Conservation (phyloP, 1,140 invertebrate species). For the Platorchestia sp. region DNA sequence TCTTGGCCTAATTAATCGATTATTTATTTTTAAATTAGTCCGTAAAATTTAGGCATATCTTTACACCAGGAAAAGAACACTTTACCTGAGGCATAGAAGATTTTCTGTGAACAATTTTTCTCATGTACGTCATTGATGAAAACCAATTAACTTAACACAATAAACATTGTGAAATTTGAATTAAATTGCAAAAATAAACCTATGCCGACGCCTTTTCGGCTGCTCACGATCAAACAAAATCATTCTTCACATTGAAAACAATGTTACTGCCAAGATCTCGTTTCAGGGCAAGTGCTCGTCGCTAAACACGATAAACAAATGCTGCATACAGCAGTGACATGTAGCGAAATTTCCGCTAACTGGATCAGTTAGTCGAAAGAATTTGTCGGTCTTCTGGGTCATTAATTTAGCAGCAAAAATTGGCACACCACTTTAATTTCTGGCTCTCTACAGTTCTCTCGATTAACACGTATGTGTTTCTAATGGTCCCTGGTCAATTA, state of each 20-base stretch:
- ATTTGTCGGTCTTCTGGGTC: constrained; percentile 19
- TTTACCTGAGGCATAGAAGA: too few relatives aligned
- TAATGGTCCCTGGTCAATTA: constrained; percentile 52
- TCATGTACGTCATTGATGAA: too few relatives aligned
- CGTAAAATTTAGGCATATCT: too few relatives aligned
- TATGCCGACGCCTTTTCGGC: not conserved
- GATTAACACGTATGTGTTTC: constrained; percentile 53
- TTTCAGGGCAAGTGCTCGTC: not conserved
- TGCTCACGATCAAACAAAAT: not conserved
- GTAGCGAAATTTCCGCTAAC: not conserved
- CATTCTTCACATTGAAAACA: not conserved
- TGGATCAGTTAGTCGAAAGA: not conserved
- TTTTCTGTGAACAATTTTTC: too few relatives aligned
- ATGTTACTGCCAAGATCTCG: not conserved
- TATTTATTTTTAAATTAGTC: not conserved
- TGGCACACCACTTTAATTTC: not conserved
- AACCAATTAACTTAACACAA: too few relatives aligned
- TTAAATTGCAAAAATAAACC: too few relatives aligned
- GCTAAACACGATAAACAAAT: not conserved
- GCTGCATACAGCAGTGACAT: not conserved
- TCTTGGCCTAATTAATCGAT: not conserved
- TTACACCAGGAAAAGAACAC: too few relatives aligned
- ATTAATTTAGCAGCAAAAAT: constrained; percentile 25
- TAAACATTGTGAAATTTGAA: too few relatives aligned
- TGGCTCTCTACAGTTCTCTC: not conserved